Evolutionary conservation across 2,113 vertebrate genomes (phyloP), one percentile per base, ranked within the genome.

Genomic region (Ailurus styani): DNA sequence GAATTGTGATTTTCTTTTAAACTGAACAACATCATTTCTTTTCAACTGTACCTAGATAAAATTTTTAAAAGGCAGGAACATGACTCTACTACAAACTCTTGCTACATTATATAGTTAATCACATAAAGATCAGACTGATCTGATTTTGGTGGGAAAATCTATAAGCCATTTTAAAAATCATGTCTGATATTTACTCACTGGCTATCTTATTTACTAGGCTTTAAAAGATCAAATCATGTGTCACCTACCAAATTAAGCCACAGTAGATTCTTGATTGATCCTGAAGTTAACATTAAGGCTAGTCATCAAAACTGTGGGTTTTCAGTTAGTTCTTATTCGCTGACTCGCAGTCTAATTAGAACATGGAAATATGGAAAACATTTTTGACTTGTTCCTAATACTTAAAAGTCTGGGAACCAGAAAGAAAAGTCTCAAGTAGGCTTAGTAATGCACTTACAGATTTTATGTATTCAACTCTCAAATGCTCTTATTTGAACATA

Each of bases 161-260:
- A 20, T 84, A 86, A 78, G 64, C n/a, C 85, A 82, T 95, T 97
- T 95, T 15, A 95, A 90, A 95, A 96, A 85, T 90, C 77, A 96
- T 68, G 79, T 60, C 60, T 97, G 82, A 66, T 91, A 96, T 95
- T 98, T 97, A 96, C 52, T 97, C 93, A 96, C 52, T 95, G 73
- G 68, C 68, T 95, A 95, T 94, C 50, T 97, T 98, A 97, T 97
- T 98, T 98, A 97, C 91, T 96, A 97, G 96, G 93, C 73, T 97
- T 98, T 94, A 68, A 79, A 93, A 97, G 88, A 94, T 97, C 87
- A 97, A 98, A 97, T 97, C 18, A 0, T 87, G 89, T 81, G 91
- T 95, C 78, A 96, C 52, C 55, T 96, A 94, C 37, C 78, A 96
- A 97, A 96, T 92, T 66, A 97, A 98, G 96, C 9, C 10, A 60